Evolutionary conservation across 2,797 vertebrate species (phyloP).

Genomic region (Poecilia picta): DNA sequence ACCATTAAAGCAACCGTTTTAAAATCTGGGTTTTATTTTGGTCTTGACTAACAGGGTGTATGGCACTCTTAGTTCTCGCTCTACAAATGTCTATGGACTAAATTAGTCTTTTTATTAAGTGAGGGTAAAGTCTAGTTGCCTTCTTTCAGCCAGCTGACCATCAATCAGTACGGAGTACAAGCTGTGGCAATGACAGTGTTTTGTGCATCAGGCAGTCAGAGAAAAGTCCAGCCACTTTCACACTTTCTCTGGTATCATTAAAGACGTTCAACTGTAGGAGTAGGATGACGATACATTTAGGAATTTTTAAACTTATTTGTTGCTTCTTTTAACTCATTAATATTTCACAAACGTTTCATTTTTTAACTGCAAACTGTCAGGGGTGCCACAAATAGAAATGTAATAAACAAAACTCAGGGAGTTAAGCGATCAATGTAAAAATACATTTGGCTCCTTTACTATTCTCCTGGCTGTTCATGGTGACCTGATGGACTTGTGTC

Average conservation of each 20-base stretch:
- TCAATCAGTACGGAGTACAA: not conserved
- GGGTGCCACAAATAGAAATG: not conserved
- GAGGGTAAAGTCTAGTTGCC: not conserved
- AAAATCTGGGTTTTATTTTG: not conserved
- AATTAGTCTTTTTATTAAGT: not conserved
- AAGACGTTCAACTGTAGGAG: not conserved
- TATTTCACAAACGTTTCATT: not conserved
- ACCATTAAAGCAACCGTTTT: not conserved
- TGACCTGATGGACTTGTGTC: not conserved
- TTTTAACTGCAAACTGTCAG: not conserved
- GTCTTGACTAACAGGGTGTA: not conserved
- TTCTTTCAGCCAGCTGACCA: not conserved
- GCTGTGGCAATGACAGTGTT: not conserved
- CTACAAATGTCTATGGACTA: not conserved
- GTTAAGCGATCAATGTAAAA: not conserved
- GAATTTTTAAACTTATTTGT: no score
- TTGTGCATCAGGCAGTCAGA: not conserved
- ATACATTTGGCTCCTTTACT: not conserved
- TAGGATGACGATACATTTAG: not conserved
- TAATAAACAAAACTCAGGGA: not conserved
- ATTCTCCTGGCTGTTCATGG: not conserved
- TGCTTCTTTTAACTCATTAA: not conserved
- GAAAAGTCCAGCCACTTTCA: not conserved
- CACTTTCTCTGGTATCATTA: not conserved
- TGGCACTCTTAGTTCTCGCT: not conserved